A percentile compares a stretch with the other conserved stretches of the same genome.
These are phyloP conservation scores for Polymixis lichenea DNA, from an alignment of 2,888 invertebrate species.

Conservation along the genomic window DNA sequence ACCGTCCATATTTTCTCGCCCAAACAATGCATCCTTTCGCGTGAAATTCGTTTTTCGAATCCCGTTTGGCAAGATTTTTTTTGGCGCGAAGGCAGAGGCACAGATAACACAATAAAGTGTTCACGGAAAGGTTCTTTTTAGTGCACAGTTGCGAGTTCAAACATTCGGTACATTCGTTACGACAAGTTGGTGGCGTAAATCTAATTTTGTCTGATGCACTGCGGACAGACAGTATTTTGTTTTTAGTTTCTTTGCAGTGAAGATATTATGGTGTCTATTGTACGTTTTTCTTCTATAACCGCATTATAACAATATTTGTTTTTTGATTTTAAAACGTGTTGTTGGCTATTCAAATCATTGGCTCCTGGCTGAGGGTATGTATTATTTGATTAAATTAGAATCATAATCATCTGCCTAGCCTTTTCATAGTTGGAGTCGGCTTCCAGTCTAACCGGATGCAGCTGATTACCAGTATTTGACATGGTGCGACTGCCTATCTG, in stretches of 20 bases:
- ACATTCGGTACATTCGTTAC: conserved; percentile 75
- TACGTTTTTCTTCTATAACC: neutral
- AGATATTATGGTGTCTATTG: conserved; percentile 17
- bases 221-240: conserved; percentile 52
- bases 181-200: conserved; percentile 71
- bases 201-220: conserved; percentile 70
- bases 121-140: conserved; percentile 66
- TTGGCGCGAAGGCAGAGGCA: conserved; percentile 59
- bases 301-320: no score
- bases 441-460: no score
- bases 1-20: conserved; percentile 51
- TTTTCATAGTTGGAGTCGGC: no score
- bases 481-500: no score
- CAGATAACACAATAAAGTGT: conserved; percentile 73
- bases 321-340: neutral
- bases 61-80: conserved; percentile 53
- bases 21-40: conserved; percentile 59
- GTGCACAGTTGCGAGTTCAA: conserved; percentile 65
- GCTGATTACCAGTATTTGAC: no score
- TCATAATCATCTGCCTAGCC: no score
- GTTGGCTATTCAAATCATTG: neutral
- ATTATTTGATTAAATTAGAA: neutral
- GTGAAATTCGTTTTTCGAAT: conserved; percentile 63
- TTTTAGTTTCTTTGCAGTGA: conserved; percentile 38
- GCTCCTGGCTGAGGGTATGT: neutral